Evolutionary conservation across 2,888 invertebrate genomes (phyloP).

Genomic region (Sycophila texana): DNA sequence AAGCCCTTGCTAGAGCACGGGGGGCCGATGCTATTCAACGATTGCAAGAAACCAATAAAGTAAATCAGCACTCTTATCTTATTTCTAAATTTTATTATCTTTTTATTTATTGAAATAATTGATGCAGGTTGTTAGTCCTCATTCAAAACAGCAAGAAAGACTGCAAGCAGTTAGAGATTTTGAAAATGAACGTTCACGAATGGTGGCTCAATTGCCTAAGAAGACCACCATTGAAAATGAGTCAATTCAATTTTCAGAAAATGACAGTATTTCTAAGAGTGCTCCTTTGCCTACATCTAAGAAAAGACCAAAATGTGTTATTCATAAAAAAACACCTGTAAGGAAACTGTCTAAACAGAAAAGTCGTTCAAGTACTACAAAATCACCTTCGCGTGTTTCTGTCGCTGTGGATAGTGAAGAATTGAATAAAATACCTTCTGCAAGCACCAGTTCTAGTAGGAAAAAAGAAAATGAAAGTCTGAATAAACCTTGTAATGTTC

Average conservation of each 20-base stretch:
- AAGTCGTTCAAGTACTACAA: slow-evolving; percentile 11
- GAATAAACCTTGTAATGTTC: slow-evolving; percentile 21
- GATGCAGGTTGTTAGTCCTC: slow-evolving; percentile 39
- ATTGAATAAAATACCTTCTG: neutral
- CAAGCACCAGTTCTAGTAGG: slow-evolving; percentile 18
- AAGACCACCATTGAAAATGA: slow-evolving; percentile 18
- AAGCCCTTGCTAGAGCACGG: slow-evolving; percentile 71
- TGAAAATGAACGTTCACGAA: slow-evolving; percentile 75
- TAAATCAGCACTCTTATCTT: slow-evolving; percentile 56
- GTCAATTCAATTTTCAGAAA: slow-evolving; percentile 3
- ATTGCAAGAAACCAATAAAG: slow-evolving; percentile 67
- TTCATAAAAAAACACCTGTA: slow-evolving; percentile 44
- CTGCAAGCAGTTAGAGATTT: slow-evolving; percentile 73
- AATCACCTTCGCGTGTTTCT: slow-evolving; percentile 35
- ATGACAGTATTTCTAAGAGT: slow-evolving; percentile 4
- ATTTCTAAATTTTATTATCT: neutral
- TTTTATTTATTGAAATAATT: slow-evolving; percentile 2
- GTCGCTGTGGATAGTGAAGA: slow-evolving; percentile 25
- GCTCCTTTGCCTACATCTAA: slow-evolving; percentile 11
- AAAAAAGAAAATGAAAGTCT: slow-evolving; percentile 18
- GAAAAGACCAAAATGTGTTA: slow-evolving; percentile 32
- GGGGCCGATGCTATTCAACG: slow-evolving; percentile 73
- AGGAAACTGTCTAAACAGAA: slow-evolving; percentile 42
- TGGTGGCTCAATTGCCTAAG: slow-evolving; percentile 69
- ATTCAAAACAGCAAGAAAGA: slow-evolving; percentile 62